Conservation (phyloP, 2,888 invertebrate species). For the Phortica okadai region DNA sequence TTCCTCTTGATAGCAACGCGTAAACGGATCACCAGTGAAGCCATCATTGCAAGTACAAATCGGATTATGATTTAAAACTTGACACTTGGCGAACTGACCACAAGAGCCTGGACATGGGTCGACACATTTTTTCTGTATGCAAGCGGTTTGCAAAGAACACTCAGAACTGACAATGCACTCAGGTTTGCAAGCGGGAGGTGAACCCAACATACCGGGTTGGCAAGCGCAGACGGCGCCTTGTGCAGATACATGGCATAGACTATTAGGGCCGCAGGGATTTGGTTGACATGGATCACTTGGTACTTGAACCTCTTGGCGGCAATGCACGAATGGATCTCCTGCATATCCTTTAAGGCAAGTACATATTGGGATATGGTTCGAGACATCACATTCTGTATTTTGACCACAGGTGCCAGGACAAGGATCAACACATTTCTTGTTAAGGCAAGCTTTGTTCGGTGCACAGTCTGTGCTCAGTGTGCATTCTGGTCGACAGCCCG, state of each 20-base stretch:
- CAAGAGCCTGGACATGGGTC: slow-evolving; percentile 88
- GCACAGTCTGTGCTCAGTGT: slow-evolving; percentile 85
- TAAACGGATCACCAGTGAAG: slow-evolving; percentile 86
- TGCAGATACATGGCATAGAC: slow-evolving; percentile 82
- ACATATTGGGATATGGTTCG: slow-evolving; percentile 86
- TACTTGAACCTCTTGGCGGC: slow-evolving; percentile 73
- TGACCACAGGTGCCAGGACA: slow-evolving; percentile 86
- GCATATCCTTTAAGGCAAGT: slow-evolving; percentile 81
- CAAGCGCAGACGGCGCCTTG: slow-evolving; percentile 85
- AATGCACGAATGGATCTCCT: slow-evolving; percentile 84
- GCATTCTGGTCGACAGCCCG: slow-evolving; percentile 84
- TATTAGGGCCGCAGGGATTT: slow-evolving; percentile 87
- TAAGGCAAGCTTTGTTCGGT: slow-evolving; percentile 83
- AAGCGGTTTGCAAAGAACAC: slow-evolving; percentile 84
- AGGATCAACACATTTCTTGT: slow-evolving; percentile 84
- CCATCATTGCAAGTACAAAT: slow-evolving; percentile 85
- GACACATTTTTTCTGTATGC: slow-evolving; percentile 84
- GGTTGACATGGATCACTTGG: slow-evolving; percentile 81
- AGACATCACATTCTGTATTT: slow-evolving; percentile 83
- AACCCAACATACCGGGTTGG: slow-evolving; percentile 83
- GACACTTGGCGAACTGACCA: slow-evolving; percentile 86
- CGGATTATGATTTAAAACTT: slow-evolving; percentile 89
- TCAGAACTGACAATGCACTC: slow-evolving; percentile 89
- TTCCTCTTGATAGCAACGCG: slow-evolving; percentile 79
- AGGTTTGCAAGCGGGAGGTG: slow-evolving; percentile 85